Percentiles rank a stretch among this genome's conserved stretches.
phyloP scores from a whole-genome alignment of 2,888 invertebrate genomes.

The Himalopsyche kuldschensis region DNA sequence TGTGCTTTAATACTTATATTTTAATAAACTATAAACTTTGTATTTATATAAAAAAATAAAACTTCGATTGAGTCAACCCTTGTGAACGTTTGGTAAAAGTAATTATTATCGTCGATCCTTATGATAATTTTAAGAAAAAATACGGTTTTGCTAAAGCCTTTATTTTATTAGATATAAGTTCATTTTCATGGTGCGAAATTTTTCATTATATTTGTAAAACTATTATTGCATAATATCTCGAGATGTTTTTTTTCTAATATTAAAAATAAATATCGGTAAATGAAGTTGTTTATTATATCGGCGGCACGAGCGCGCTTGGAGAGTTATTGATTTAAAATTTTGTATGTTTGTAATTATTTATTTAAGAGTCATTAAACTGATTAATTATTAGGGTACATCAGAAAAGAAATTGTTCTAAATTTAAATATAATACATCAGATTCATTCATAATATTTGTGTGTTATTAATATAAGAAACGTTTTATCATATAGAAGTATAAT shows the following conservation, averaged over 20 bases:
- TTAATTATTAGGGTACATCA: neutral
- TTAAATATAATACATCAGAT: neutral
- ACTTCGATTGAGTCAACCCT: neutral
- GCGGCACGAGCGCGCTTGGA: neutral
- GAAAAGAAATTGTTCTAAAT: neutral
- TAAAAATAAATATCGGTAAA: neutral
- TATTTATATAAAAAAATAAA: neutral
- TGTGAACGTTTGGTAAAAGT: neutral
- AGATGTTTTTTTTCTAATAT: neutral
- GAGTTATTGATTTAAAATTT: neutral
- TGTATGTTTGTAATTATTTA: neutral
- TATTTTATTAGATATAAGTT: neutral
- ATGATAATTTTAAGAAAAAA: slow-evolving; percentile 32
- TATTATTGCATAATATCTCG: neutral
- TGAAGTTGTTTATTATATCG: neutral
- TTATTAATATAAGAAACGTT: neutral
- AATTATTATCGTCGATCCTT: slow-evolving; percentile 14
- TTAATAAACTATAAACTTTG: neutral
- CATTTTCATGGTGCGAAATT: slow-evolving; percentile 3
- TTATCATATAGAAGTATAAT: neutral
- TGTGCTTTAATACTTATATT: neutral
- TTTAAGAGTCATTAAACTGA: neutral
- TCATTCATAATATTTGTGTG: neutral
- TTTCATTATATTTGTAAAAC: neutral
- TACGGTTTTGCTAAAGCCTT: neutral